Evolutionary conservation across 2,888 invertebrate species (phyloP).

Genomic region (Andrena praecox): DNA sequence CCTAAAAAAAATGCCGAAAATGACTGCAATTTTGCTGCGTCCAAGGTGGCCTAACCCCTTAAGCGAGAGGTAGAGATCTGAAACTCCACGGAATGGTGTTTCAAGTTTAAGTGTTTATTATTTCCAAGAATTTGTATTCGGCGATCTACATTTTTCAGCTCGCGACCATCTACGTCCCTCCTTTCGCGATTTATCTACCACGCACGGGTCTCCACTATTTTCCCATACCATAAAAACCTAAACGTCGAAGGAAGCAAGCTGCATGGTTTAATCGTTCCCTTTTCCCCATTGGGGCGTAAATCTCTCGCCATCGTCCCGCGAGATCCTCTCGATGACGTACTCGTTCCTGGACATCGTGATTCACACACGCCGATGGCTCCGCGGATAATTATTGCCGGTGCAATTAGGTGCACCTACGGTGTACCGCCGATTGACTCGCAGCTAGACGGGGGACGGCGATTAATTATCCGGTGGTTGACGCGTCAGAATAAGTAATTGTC

Average conservation of each 20-base stretch:
- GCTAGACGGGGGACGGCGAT: slow-evolving; percentile 47
- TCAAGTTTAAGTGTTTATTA: too few relatives aligned
- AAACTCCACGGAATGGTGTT: too few relatives aligned
- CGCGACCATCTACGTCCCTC: neutral
- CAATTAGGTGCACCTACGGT: slow-evolving; percentile 52
- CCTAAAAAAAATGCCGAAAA: too few relatives aligned
- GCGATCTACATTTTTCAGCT: neutral
- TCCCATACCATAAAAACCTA: neutral
- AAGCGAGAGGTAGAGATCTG: too few relatives aligned
- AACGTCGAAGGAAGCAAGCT: neutral
- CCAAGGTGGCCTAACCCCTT: too few relatives aligned
- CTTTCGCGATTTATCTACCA: neutral
- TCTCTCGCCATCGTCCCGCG: slow-evolving; percentile 25
- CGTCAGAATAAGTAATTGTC: slow-evolving; percentile 72
- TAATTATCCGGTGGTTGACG: slow-evolving; percentile 71
- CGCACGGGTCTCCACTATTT: neutral
- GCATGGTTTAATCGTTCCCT: slow-evolving; percentile 19
- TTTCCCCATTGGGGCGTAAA: slow-evolving; percentile 28
- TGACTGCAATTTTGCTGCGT: too few relatives aligned
- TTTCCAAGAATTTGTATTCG: neutral
- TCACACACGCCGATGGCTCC: slow-evolving; percentile 51
- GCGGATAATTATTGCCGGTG: slow-evolving; percentile 58
- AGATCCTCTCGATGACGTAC: slow-evolving; percentile 48
- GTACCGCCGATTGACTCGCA: slow-evolving; percentile 48
- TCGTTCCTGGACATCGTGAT: slow-evolving; percentile 42